phyloP scores from a whole-genome alignment of 2,797 vertebrate species.

The Eurystomus glaucurus region DNA sequence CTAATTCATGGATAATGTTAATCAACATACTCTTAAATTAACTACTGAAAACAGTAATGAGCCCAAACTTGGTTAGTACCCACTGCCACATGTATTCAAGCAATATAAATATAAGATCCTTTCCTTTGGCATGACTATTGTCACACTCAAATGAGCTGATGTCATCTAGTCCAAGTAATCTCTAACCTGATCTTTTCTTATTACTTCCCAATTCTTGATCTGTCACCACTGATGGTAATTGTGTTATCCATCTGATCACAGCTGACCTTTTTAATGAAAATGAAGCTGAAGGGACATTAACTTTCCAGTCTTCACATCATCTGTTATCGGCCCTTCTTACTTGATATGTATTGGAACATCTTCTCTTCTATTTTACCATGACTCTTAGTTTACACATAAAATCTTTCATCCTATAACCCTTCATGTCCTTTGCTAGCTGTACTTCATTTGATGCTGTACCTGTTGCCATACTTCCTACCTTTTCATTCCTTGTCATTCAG shows the following conservation, averaged over 20 bases:
- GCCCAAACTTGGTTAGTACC: fast-evolving
- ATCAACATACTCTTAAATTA: neutral
- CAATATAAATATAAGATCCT: neutral
- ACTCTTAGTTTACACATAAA: neutral
- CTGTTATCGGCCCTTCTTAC: neutral
- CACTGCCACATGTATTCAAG: neutral
- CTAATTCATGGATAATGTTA: neutral
- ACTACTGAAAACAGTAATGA: neutral
- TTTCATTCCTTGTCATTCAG: neutral
- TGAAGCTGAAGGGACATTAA: neutral
- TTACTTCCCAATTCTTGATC: neutral
- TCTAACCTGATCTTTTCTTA: neutral
- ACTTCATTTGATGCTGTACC: neutral
- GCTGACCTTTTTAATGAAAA: neutral
- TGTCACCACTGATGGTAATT: neutral
- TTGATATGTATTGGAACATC: neutral
- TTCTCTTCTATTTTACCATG: neutral
- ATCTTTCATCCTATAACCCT: neutral
- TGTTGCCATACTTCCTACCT: neutral
- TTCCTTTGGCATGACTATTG: neutral
- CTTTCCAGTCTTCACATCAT: neutral
- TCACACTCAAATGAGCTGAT: neutral
- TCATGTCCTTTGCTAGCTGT: neutral
- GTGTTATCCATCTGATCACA: neutral
- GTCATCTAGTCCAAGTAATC: neutral